Conservation (phyloP, 2,888 invertebrate species). For the Abrostola tripartita region DNA sequence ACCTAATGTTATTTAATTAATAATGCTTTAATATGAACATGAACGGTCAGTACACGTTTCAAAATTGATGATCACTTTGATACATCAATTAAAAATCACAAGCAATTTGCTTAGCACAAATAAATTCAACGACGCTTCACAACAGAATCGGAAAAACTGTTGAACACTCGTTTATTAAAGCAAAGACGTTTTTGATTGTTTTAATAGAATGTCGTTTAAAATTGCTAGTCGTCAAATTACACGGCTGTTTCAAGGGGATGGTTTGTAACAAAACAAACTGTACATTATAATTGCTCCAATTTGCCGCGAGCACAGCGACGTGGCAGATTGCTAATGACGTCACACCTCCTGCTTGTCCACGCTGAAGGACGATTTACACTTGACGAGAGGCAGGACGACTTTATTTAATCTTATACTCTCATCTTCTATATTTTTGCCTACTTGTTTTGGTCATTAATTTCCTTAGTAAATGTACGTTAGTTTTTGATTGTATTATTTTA, state of each 20-base stretch:
- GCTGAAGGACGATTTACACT: conserved; percentile 51
- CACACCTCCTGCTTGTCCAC: conserved; percentile 69
- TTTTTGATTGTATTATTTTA: too few species aligned
- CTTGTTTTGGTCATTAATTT: neutral
- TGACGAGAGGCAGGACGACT: conserved; percentile 17
- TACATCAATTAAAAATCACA: conserved; percentile 13
- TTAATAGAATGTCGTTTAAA: conserved; percentile 40
- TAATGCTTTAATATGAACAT: neutral
- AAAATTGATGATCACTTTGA: neutral
- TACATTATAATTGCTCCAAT: conserved; percentile 81
- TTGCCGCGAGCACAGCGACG: conserved; percentile 72
- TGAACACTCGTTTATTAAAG: conserved; percentile 41
- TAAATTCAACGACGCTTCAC: conserved; percentile 12
- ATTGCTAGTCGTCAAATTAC: conserved; percentile 47
- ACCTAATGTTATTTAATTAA: neutral
- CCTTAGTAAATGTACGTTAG: too few species aligned
- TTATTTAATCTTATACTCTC: neutral
- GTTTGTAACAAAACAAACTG: conserved; percentile 74
- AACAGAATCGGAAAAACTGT: conserved; percentile 36
- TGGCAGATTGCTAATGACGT: conserved; percentile 79
- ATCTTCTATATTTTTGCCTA: too few species aligned
- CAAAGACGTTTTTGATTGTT: conserved; percentile 58
- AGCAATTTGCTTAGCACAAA: conserved; percentile 4
- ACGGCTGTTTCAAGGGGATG: conserved; percentile 45
- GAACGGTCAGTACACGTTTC: neutral